Conservation (phyloP, 1,140 invertebrate genomes). For the Diprion similis region DNA sequence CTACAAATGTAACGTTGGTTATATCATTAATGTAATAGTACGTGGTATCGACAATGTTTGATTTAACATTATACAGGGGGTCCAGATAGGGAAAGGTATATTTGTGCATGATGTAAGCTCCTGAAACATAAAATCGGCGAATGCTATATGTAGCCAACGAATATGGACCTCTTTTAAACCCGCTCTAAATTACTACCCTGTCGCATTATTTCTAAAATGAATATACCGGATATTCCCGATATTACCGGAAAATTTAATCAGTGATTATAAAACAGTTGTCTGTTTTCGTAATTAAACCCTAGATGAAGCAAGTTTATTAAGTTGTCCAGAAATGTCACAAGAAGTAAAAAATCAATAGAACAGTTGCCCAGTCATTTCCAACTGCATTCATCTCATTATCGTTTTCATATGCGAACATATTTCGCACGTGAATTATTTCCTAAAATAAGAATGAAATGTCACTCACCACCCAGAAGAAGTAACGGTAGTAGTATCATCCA, state of each 20-base stretch:
- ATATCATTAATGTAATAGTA: conserved; percentile 49
- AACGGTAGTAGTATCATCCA: conserved; percentile 49
- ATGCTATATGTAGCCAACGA: conserved; percentile 10
- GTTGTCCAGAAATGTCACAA: no score
- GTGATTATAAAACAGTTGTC: no score
- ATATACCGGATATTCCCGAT: no score
- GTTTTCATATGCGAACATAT: no score
- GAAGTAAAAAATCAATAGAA: no score
- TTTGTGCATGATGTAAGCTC: conserved; percentile 54
- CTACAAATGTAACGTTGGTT: conserved; percentile 40
- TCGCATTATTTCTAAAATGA: neutral
- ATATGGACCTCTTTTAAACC: neutral
- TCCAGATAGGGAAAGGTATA: conserved; percentile 53
- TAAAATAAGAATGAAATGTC: neutral
- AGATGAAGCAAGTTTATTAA: no score
- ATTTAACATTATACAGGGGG: conserved; percentile 50
- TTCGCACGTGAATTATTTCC: no score
- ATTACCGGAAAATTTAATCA: no score
- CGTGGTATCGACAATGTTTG: conserved; percentile 51
- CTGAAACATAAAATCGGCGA: conserved; percentile 60
- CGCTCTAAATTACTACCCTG: neutral
- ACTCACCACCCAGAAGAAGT: conserved; percentile 50
- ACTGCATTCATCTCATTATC: no score
- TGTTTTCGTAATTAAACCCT: no score
- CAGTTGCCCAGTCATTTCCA: no score